These are phyloP conservation scores for Paragorgia papillata DNA, from an alignment of 92 coral and sea anemone genomes.

Conservation along the genomic window DNA sequence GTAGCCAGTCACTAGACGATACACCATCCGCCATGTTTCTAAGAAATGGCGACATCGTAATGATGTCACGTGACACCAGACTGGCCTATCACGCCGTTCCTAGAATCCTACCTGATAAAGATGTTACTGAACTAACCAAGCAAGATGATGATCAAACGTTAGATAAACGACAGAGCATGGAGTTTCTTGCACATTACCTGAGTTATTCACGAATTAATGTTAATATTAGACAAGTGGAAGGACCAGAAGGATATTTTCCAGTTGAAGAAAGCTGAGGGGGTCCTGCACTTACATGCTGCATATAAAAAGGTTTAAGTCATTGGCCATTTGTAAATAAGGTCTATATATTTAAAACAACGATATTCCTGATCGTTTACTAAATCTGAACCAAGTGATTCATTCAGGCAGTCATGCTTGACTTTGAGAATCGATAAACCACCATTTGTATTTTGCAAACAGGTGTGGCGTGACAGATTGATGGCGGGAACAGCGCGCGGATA, in stretches of 20 bases:
- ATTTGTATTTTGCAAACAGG: too few species aligned
- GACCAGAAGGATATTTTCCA: conserved; percentile 61
- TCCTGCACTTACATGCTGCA: too few species aligned
- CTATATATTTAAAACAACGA: too few species aligned
- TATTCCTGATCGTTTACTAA: too few species aligned
- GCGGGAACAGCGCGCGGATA: too few species aligned
- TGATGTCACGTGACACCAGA: conserved; percentile 75
- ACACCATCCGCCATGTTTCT: conserved; percentile 70
- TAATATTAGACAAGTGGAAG: conserved; percentile 70
- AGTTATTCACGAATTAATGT: conserved; percentile 67
- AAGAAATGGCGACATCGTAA: conserved; percentile 75
- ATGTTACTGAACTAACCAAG: background rate
- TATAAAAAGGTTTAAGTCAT: too few species aligned
- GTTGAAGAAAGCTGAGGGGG: background rate
- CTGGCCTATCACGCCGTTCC: conserved; percentile 82
- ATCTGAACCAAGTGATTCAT: too few species aligned
- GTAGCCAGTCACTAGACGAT: conserved; percentile 64
- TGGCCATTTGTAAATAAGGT: too few species aligned
- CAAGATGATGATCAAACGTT: background rate
- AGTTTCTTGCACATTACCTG: conserved; percentile 45
- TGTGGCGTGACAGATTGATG: too few species aligned
- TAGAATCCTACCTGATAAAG: conserved; percentile 51
- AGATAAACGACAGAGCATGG: background rate
- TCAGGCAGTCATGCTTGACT: too few species aligned
- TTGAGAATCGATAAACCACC: too few species aligned